Evolutionary conservation across 2,888 invertebrate genomes (phyloP).

Genomic region (Chymomyza caudatula): DNA sequence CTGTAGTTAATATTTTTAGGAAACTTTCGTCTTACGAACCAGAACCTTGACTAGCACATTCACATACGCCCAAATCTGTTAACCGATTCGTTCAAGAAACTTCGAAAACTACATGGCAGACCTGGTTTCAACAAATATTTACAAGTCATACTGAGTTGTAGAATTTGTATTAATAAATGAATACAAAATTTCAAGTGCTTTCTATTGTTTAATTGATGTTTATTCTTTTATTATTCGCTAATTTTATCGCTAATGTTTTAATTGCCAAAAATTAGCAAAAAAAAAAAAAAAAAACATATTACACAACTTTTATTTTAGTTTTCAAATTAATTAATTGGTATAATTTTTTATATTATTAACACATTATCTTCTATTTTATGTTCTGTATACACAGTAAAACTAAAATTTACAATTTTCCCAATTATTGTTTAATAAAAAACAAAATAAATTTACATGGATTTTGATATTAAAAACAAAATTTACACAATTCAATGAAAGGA

Average conservation of each 20-base stretch:
- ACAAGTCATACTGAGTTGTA: too few species aligned
- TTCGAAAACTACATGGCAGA: too few species aligned
- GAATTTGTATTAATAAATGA: neutral
- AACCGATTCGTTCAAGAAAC: too few species aligned
- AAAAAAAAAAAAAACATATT: slow-evolving; percentile 18
- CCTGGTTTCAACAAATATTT: too few species aligned
- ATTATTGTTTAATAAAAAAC: slow-evolving; percentile 5
- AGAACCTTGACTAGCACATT: too few species aligned
- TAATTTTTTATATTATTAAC: neutral
- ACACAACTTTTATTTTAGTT: neutral
- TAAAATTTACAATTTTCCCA: neutral
- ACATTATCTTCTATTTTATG: slow-evolving; percentile 5
- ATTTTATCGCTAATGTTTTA: slow-evolving; percentile 49
- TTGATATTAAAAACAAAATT: neutral
- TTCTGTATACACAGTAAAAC: slow-evolving; percentile 11
- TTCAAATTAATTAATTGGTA: neutral
- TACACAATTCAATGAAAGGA: slow-evolving; percentile 47
- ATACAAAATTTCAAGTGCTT: neutral
- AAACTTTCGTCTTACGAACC: too few species aligned
- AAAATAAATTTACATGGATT: too few species aligned
- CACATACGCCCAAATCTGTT: too few species aligned
- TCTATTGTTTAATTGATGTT: slow-evolving; percentile 43
- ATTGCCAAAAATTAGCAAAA: slow-evolving; percentile 44
- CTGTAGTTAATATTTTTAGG: too few species aligned
- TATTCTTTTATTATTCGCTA: slow-evolving; percentile 44